Conservation (phyloP, 1,140 invertebrate species). For the Cyrtorhinus lividipennis region DNA sequence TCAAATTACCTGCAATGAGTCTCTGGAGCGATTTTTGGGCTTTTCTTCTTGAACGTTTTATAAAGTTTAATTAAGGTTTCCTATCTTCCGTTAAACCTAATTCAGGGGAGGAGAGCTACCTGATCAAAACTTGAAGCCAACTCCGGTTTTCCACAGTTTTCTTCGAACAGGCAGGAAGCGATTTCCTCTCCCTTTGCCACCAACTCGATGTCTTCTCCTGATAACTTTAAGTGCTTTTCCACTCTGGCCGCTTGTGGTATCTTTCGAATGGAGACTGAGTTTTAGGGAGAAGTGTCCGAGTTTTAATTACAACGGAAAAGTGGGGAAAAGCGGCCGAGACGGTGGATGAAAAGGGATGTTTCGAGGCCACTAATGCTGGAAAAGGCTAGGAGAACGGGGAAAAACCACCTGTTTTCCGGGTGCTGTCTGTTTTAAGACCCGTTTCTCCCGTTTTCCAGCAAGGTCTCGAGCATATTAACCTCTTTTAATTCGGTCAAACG, state of each 20-base stretch:
- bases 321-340: background rate
- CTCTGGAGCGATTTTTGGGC: background rate
- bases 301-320: background rate
- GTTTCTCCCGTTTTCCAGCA: background rate
- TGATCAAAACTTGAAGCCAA: background rate
- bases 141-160: no score
- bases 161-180: no score
- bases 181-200: background rate
- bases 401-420: background rate
- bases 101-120: background rate
- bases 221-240: background rate
- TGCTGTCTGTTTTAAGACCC: background rate
- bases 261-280: background rate
- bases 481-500: background rate
- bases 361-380: background rate
- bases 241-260: background rate
- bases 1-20: background rate
- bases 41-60: background rate
- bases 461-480: background rate
- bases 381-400: background rate
- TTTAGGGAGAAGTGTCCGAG: background rate
- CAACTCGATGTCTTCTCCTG: background rate
- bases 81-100: background rate
- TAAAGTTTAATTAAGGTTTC: background rate
- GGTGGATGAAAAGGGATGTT: background rate